Base-by-base conservation (phyloP, 2,888 invertebrate genomes). In the Pollenia griseotomentosa region DNA sequence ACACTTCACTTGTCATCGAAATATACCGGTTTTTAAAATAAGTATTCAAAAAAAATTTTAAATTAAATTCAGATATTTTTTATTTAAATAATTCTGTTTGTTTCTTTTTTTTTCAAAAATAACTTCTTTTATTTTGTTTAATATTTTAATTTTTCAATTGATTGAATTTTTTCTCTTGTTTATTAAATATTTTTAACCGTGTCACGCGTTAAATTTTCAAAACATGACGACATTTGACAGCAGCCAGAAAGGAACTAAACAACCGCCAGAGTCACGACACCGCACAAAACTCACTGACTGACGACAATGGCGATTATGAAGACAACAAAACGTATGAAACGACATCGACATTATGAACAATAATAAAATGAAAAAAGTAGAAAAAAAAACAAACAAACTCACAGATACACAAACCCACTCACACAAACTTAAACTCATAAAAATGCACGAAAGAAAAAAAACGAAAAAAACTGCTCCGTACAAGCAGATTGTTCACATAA, bases 191-290 rank as follows among this genome's bases (percentile, higher is more conserved):
- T 55, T 48, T 59, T 59, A 90, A 89, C 89, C 91, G 90, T 90
- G 90, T 90, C 89, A 90, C 92, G 90, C 90, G 89, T 89, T 90
- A 89, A 85, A 89, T 89, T 88, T 88, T 87, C 88, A 88, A 90
- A 90, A 90, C 90, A 92, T 92, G 92, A 92, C 93, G 92, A 93
- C 93, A 91, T 91, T 93, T 92, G 92, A 93, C 92, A 90, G 92
- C 93, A 93, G 93, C 92, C 92, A 92, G 91, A 93, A 93, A 93
- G 93, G 92, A 93, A 93, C 93, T 92, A 91, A 92, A 92, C 91
- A 90, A 89, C 91, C 91, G 91, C 91, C 90, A 90, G 90, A 86
- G 86, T 86, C 85, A 86, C 90, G 90, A 90, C 90, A 90, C 90
- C 90, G 91, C 92, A 90, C 90, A 88, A 90, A 91, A 92, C 91